Evolutionary conservation across 2,113 vertebrate genomes (phyloP), one percentile per base, ranked within the genome.

Genomic region (Formicarius rufipectus): DNA sequence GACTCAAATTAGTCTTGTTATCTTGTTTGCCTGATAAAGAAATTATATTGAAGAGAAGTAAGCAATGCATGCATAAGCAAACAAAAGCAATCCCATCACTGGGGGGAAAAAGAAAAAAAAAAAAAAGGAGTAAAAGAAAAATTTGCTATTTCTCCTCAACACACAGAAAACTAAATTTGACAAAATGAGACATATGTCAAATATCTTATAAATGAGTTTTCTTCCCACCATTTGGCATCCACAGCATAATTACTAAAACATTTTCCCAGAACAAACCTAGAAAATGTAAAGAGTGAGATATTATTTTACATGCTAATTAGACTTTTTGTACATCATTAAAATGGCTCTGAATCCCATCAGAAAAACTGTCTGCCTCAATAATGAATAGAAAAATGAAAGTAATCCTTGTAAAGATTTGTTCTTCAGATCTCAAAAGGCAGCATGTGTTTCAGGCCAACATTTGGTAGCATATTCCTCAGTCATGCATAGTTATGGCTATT

Each of bases 181-280:
- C 64, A 81, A 80, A 90, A 92, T 92, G 58, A 95, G 37, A 90
- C 69, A 84, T 87, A 92, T 68, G 69, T 76, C 96, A 90, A 52
- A 92, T 94, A 93, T 50, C 37, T 79, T 75, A 56, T 76, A 66
- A 88, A 93, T 89, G 8, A 76, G 12, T 60, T 96, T 92, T 68
- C 60, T 89, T 84, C 80, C 56, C 12, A 62, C 37, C n/a, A 90
- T 87, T 96, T 93, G 81, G 60, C 80, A 90, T 37, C 60, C 44
- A 75, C 68, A 72, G 30, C 25, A 68, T 75, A 96, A 86, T 89
- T 81, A 73, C 49, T 81, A 56, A 81, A 96, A 75, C 31, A 47
- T 67, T 86, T 81, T 95, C 64, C 72, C 62, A 81, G 40, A 60
- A 16, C 45, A 92, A 94, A 87, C 5, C 20, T 49, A 68, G 66